Evolutionary conservation across 2,113 vertebrate species (phyloP), one percentile per base, ranked within the genome.

Genomic region (Gallinago media): DNA sequence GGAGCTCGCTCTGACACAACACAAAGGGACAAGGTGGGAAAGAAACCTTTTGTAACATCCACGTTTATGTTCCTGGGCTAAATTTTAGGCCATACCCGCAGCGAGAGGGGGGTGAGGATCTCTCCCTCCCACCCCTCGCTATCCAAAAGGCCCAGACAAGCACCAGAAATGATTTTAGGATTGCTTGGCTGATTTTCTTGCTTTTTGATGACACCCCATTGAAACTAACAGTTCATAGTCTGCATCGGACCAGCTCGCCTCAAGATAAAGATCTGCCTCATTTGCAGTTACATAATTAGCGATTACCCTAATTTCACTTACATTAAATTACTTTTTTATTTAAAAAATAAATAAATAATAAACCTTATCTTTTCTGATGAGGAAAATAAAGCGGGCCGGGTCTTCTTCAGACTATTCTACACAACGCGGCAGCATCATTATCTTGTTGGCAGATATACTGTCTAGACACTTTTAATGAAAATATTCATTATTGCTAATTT

Each of bases 401-500:
- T 92, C 75, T 92, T 42, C 88, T 84, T 94, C 71, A 80, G 61
- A 8, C 18, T 89, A 25, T 79, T 85, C 54, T 55, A 66, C 11
- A 84, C 68, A 71, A 77, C 92, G 65, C 47, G 67, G 76, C 92
- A 62, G 20, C 91, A 66, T 58, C 88, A 59, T 94, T 93, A 94
- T 72, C 47, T 73, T 73, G 32, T 75, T 92, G 90, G 42, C 86
- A 65, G 78, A 72, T 86, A 55, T 4, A 36, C 79, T 2, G 76
- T 88, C 95, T 88, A 92, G 90, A 86, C 89, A 65, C 40, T 88
- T 88, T 16, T 22, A 92, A 93, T 96, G 90, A 97, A 95, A 95
- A 96, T 81, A 96, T 71, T 94, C 90, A 92, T 94, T 96, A 92
- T 49, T 87, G 58, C 73, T 94, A 38, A 96, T 97, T 95, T 94